A percentile compares a stretch with the other conserved stretches of the same genome.
Conservation (phyloP, 2,113 vertebrate genomes). For the Xiphias gladius region DNA sequence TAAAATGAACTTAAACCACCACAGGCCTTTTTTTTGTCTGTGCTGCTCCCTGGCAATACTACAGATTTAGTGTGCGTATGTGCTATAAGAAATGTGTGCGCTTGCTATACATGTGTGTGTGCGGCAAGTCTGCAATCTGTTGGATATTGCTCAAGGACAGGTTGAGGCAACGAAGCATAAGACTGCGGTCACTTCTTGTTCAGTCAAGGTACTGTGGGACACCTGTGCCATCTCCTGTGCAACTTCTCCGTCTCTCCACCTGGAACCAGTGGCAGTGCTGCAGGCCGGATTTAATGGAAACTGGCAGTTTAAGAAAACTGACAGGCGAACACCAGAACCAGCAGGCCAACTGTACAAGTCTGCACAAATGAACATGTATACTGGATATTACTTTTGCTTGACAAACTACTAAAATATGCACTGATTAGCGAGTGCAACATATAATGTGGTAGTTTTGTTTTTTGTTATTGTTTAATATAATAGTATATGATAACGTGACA, state of each 20-base stretch:
- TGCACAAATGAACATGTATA: constrained; percentile 19
- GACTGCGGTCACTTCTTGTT: constrained; percentile 73
- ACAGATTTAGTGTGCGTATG: constrained; percentile 22
- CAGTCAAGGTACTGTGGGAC: constrained; percentile 51
- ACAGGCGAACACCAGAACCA: constrained; percentile 49
- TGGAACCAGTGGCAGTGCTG: constrained; percentile 7
- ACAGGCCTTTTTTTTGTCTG: constrained; percentile 1
- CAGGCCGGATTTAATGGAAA: constrained; percentile 54
- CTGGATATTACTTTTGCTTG: constrained; percentile 20
- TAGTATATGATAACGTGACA: no score
- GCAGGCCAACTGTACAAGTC: constrained; percentile 20
- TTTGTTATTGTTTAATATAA: no score
- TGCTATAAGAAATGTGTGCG: constrained; percentile 22
- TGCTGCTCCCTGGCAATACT: background rate
- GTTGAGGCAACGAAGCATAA: constrained; percentile 65
- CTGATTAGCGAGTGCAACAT: no score
- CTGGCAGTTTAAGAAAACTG: constrained; percentile 57
- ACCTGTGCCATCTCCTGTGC: constrained; percentile 67
- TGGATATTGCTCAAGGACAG: constrained; percentile 62
- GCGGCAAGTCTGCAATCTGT: constrained; percentile 57
- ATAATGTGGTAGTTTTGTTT: no score
- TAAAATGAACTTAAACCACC: constrained; percentile 2
- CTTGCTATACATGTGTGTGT: background rate
- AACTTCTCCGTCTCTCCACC: constrained; percentile 18
- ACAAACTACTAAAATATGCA: constrained; percentile 9